These are phyloP conservation scores for Brassicogethes aeneus DNA, from an alignment of 2,888 invertebrate genomes.

Conservation along the genomic window DNA sequence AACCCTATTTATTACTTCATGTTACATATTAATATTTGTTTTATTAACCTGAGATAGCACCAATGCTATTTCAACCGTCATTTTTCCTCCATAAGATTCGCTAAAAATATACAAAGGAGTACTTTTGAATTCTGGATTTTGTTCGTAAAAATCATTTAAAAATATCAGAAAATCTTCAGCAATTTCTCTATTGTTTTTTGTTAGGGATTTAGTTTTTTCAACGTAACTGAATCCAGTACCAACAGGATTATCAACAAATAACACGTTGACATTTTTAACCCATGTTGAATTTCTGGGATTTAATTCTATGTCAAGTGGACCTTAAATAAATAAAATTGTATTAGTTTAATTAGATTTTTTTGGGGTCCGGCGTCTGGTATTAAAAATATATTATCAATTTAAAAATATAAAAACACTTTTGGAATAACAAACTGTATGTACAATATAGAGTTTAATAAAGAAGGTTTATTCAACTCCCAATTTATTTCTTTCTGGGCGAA, in stretches of 20 bases:
- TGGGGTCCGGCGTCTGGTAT: too few relatives aligned
- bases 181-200: slow-evolving; percentile 54
- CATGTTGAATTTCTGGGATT: slow-evolving; percentile 47
- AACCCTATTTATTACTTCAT: slow-evolving; percentile 1
- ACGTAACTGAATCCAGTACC: slow-evolving; percentile 78
- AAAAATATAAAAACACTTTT: too few relatives aligned
- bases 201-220: slow-evolving; percentile 43
- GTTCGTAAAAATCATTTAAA: slow-evolving; percentile 58
- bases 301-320: slow-evolving; percentile 28
- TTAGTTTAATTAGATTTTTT: too few relatives aligned
- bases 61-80: slow-evolving; percentile 76
- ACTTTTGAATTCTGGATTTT: slow-evolving; percentile 59
- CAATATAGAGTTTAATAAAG: too few relatives aligned
- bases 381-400: too few relatives aligned
- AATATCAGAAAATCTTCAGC: slow-evolving; percentile 68
- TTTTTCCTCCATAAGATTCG: slow-evolving; percentile 91
- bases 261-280: slow-evolving; percentile 54
- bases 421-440: too few relatives aligned
- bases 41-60: slow-evolving; percentile 46
- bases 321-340: slow-evolving; percentile 10
- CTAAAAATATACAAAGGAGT: slow-evolving; percentile 77
- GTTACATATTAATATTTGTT: slow-evolving; percentile 1
- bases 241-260: slow-evolving; percentile 87
- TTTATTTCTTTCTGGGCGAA: too few relatives aligned
- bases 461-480: too few relatives aligned